Evolutionary conservation across 2,888 invertebrate genomes (phyloP), one percentile per base, ranked within the genome.

Genomic region (Idaea biselata): DNA sequence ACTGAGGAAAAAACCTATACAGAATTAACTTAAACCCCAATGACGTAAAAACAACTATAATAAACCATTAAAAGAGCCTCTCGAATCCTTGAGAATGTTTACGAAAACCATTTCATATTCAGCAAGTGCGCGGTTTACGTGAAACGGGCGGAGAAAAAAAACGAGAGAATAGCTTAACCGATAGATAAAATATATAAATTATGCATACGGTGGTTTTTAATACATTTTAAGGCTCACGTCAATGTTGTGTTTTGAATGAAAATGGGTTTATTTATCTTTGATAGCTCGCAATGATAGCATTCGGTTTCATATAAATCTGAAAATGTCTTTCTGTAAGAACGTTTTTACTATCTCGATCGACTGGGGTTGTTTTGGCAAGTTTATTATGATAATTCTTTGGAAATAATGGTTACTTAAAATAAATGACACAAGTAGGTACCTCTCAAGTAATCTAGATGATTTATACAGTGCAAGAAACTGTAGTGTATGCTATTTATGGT

Each of bases 101-200:
- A 56, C 18, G 61, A 58, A 59, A 58, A 63, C 60, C 33, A 58
- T 59, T 65, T 63, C 63, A 63, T 67, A 67, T 63, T 67, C 63
- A 60, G 67, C 64, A 63, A 64, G 57, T 63, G 56, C 56, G 56
- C 56, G 61, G 58, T 64, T 61, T 63, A 65, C 58, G 16, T 58
- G 60, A 65, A 67, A 67, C 65, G 62, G 67, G 67, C 67, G 67
- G 65, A 55, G 67, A 63, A 59, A 62, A 59, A 62, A 64, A 44
- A 63, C 59, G 18, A 62, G 62, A 17, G 59, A 67, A 65, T 62
- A 65, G 64, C 60, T 61, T 59, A 56, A 58, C 53, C 55, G 60
- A 63, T 61, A 60, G 66, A 67, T 67, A 64, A 64, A 62, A 58
- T 67, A 60, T 8, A 53, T 31, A 62, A 63, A 67, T 67, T 61